Conservation (phyloP, 2,797 vertebrate genomes). For the Aplochiton taeniatus region DNA sequence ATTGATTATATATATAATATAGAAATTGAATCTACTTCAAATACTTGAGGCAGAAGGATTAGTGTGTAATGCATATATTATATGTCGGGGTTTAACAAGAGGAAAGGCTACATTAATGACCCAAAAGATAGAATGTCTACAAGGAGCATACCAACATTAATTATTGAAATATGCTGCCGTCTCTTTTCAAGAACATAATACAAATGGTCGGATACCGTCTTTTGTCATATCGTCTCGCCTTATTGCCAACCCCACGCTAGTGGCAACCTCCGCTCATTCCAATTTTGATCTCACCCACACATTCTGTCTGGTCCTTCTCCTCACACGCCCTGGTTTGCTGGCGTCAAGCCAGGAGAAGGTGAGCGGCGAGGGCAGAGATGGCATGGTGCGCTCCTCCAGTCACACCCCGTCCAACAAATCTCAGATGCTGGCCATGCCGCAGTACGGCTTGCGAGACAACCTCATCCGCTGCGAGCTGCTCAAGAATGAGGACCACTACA, state of each 20-base stretch:
- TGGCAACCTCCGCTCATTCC: constrained; percentile 19
- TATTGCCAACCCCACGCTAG: constrained; percentile 4
- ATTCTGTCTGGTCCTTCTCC: neutral
- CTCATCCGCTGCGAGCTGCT: constrained; percentile 87
- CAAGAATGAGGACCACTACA: constrained; percentile 88
- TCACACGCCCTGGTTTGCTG: constrained; percentile 8
- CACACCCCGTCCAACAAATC: constrained; percentile 80
- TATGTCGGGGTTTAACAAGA: no score
- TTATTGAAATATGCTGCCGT: no score
- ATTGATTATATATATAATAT: no score
- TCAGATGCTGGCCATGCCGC: constrained; percentile 83
- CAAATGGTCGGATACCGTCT: no score
- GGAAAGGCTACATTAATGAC: no score
- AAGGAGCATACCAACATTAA: no score
- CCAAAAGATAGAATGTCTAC: no score
- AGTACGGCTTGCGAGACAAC: constrained; percentile 87
- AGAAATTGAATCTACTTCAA: no score
- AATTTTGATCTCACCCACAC: constrained; percentile 16
- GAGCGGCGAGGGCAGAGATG: constrained; percentile 75
- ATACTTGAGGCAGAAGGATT: no score
- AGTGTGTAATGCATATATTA: no score
- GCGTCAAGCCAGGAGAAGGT: constrained; percentile 73
- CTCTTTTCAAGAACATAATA: no score
- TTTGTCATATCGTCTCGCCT: no score
- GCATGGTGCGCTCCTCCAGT: constrained; percentile 80